Conservation (phyloP, 2,797 vertebrate genomes). For the Gephyroberyx darwinii region DNA sequence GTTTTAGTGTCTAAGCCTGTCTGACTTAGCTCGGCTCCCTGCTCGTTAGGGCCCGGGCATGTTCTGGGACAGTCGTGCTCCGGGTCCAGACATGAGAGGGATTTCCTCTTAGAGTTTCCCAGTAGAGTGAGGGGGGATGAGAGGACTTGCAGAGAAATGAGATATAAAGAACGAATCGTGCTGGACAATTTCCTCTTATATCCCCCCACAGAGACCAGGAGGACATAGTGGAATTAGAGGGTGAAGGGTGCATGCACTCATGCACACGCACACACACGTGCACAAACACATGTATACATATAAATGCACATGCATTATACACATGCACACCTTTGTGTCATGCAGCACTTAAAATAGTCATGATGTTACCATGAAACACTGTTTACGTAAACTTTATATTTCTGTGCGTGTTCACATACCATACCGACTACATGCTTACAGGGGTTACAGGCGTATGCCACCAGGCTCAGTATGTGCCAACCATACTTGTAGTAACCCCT, state of each 20-base stretch:
- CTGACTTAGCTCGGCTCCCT: slow-evolving; percentile 75
- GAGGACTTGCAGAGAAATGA: slow-evolving; percentile 78
- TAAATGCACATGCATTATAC: neutral
- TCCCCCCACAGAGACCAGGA: slow-evolving; percentile 58
- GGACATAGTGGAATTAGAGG: slow-evolving; percentile 46
- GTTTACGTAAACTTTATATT: slow-evolving; percentile 20
- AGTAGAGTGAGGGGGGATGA: slow-evolving; percentile 62
- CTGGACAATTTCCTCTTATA: slow-evolving; percentile 78
- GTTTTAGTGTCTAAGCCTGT: slow-evolving; percentile 76
- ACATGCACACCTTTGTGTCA: neutral
- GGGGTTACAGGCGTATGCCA: slow-evolving; percentile 6
- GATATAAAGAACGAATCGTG: slow-evolving; percentile 75
- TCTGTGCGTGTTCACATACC: slow-evolving; percentile 13
- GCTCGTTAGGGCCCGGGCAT: slow-evolving; percentile 70
- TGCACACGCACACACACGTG: neutral
- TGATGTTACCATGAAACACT: slow-evolving; percentile 3
- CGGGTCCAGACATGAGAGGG: slow-evolving; percentile 76
- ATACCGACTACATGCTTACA: neutral
- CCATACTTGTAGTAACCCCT: too few species aligned
- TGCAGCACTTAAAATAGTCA: slow-evolving; percentile 10
- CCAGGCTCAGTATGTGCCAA: neutral
- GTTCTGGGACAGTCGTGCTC: slow-evolving; percentile 74
- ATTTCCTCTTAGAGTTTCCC: slow-evolving; percentile 76
- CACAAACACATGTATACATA: slow-evolving; percentile 4
- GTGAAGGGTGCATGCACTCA: slow-evolving; percentile 21